Evolutionary conservation across 2,113 vertebrate species (phyloP).

Genomic region (Corythaixoides concolor): DNA sequence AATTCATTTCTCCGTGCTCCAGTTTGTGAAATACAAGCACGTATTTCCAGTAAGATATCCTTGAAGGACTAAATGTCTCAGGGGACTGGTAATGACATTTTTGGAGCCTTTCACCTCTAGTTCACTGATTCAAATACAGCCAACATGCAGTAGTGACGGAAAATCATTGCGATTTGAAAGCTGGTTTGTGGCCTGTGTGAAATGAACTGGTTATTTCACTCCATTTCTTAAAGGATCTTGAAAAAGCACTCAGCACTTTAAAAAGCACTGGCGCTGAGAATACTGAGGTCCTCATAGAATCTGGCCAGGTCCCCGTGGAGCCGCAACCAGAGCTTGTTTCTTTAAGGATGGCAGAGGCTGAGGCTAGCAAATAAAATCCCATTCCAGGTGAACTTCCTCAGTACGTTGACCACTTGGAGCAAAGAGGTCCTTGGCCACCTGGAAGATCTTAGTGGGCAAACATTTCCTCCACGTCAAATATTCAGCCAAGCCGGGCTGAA

Average conservation of each 20-base stretch:
- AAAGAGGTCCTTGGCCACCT: not conserved
- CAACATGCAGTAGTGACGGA: not conserved
- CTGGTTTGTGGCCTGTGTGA: not conserved
- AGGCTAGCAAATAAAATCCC: not conserved
- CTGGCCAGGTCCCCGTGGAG: accelerated
- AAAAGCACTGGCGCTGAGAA: not conserved
- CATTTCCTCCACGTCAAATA: not conserved
- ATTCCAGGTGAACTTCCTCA: not conserved
- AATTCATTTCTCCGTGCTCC: not conserved
- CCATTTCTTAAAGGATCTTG: not conserved
- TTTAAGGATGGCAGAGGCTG: not conserved
- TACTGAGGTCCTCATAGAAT: not conserved
- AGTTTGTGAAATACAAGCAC: not conserved
- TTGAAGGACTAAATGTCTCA: not conserved
- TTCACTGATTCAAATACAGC: constrained; percentile 27
- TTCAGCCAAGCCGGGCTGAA: not conserved
- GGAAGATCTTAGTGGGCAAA: not conserved
- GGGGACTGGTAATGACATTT: constrained; percentile 9
- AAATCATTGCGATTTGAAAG: constrained; percentile 49
- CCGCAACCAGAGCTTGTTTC: not conserved
- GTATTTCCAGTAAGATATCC: not conserved
- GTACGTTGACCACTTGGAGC: not conserved
- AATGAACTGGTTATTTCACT: constrained; percentile 18
- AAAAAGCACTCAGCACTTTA: not conserved
- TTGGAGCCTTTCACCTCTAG: constrained; percentile 46